Base-by-base conservation (phyloP, 2,113 vertebrate species). In the Penelope pileata region DNA sequence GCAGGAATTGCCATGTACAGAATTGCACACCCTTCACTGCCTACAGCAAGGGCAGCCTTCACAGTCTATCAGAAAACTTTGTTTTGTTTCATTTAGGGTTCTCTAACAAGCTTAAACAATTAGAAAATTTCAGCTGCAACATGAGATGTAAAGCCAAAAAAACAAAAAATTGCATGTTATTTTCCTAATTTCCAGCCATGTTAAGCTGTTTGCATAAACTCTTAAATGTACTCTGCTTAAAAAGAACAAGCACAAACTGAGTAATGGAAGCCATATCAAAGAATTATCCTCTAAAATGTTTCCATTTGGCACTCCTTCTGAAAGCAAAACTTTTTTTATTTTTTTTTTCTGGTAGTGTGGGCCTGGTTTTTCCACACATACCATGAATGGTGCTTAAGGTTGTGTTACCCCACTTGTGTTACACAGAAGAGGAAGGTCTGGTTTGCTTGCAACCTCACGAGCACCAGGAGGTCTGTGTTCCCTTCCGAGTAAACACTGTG, bases 261-360 rank as follows among this genome's bases (percentile, higher is more conserved):
- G 66, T 75, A 75, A 60, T 0, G 0, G 51, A 73, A 91, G 69
- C 53, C 27, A 6, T 81, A 91, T 47, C 77, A 50, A 90, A 77
- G 69, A 58, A 32, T 19, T 91, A 64, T 64, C 50, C 77, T 68
- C 53, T 60, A 24, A 59, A 82, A 87, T 36, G 76, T 42, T 89
- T 93, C 83, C 78, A 63, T 59, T 72, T 78, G 64, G 78, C 80
- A 86, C 45, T 64, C 40, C 40, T 94, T 78, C 80, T 79, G 58
- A 91, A 84, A 93, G 66, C 14, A 89, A 90, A 93, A 83, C 62
- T 14, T 6, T 64, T 93, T 60, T 68, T 80, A 80, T 81, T 81
- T 93, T 60, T 68, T 80, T 77, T 81, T 81, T 68, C 78, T 60
- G 62, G 87, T 66, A 87, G 32, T 80, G 75, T 62, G 69, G 1